Evolutionary conservation across 92 coral and sea anemone species (phyloP).

Genomic region (Siderastrea siderea): DNA sequence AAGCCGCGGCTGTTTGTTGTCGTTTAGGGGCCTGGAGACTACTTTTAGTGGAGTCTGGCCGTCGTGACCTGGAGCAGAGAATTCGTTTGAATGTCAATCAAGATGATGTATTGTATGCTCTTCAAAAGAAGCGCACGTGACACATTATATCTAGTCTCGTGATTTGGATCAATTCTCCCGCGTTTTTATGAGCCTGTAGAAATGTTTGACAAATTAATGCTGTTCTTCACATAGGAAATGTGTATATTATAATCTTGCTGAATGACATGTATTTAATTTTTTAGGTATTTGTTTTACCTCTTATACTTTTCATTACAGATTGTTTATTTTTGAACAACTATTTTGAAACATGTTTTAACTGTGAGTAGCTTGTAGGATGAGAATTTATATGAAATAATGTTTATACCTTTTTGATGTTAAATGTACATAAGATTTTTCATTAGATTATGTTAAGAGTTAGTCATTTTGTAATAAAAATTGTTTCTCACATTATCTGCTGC

Average conservation of each 20-base stretch:
- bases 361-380: neutral
- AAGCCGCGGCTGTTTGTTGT: constrained; percentile 85
- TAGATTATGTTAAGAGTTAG: no score
- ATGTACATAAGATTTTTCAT: no score
- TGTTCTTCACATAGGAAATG: neutral
- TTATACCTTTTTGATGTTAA: neutral
- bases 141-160: neutral
- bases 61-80: constrained; percentile 91
- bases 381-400: neutral
- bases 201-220: neutral
- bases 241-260: neutral
- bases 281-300: neutral
- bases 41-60: constrained; percentile 93
- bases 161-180: neutral
- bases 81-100: constrained; percentile 95
- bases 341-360: no score
- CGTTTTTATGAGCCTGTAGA: neutral
- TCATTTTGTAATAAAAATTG: no score
- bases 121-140: constrained; percentile 53
- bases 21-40: constrained; percentile 93
- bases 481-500: no score
- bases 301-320: no score
- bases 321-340: no score
- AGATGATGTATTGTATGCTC: constrained; percentile 92
- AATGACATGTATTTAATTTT: neutral